Conservation (phyloP, 2,113 vertebrate genomes). For the Otocyon megalotis region DNA sequence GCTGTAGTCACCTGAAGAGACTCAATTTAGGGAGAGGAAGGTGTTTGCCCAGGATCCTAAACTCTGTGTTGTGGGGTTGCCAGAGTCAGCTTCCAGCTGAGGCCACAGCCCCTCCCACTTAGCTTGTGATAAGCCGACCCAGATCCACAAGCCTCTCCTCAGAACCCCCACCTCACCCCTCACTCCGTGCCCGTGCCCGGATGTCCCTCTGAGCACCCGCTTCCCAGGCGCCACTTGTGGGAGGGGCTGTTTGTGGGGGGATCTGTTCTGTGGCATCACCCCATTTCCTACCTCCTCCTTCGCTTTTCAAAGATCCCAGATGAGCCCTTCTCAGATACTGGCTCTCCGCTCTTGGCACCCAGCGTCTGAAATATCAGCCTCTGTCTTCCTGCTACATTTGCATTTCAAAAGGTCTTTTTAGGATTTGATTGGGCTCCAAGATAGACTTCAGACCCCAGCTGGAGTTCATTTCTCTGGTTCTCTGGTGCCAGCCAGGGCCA, state of each 20-base stretch:
- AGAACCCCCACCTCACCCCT: neutral
- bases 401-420: conserved; percentile 57
- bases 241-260: neutral
- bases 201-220: neutral
- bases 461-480: neutral
- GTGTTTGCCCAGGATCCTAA: neutral
- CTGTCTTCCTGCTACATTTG: conserved; percentile 43
- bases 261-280: neutral
- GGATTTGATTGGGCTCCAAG: conserved; percentile 7
- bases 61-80: neutral
- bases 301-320: neutral
- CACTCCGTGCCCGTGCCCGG: accelerated
- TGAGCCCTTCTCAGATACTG: neutral
- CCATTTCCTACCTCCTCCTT: neutral
- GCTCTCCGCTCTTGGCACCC: neutral
- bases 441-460: neutral
- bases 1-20: neutral
- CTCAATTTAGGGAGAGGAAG: conserved; percentile 1
- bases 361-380: neutral
- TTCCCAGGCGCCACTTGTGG: neutral
- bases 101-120: neutral
- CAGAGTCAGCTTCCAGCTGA: neutral
- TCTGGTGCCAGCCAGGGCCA: neutral
- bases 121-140: neutral
- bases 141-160: neutral